Conservation (phyloP, 2,113 vertebrate genomes). For the Mormyrus lacerda region DNA sequence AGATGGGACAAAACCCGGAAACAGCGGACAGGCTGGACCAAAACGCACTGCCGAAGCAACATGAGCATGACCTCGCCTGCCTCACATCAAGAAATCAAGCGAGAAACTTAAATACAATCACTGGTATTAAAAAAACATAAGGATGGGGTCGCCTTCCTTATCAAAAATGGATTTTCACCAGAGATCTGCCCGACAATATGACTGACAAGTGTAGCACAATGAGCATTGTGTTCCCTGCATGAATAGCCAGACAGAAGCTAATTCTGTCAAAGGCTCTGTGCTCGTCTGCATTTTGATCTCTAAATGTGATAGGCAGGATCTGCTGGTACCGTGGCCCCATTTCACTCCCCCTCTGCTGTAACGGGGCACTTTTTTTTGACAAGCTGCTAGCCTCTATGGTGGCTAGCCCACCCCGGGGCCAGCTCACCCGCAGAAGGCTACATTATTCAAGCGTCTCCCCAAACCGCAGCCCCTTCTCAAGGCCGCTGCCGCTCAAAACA, state of each 20-base stretch:
- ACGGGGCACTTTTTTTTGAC: background rate
- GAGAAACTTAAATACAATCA: background rate
- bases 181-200: background rate
- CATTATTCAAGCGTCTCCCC: constrained; percentile 19
- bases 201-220: background rate
- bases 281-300: background rate
- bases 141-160: background rate
- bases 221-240: background rate
- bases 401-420: background rate
- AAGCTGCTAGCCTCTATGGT: background rate
- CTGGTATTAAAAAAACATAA: background rate
- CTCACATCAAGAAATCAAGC: background rate
- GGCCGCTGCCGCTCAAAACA: constrained; percentile 51
- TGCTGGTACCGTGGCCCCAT: background rate
- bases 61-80: background rate
- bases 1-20: background rate
- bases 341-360: background rate
- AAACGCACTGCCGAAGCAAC: background rate
- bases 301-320: background rate
- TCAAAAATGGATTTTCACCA: background rate
- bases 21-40: background rate
- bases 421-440: background rate
- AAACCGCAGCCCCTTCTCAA: constrained; percentile 27
- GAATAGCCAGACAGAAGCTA: background rate
- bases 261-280: background rate